Evolutionary conservation across 2,888 invertebrate genomes (phyloP), one percentile per base, ranked within the genome.

Genomic region (Cenopis cana): DNA sequence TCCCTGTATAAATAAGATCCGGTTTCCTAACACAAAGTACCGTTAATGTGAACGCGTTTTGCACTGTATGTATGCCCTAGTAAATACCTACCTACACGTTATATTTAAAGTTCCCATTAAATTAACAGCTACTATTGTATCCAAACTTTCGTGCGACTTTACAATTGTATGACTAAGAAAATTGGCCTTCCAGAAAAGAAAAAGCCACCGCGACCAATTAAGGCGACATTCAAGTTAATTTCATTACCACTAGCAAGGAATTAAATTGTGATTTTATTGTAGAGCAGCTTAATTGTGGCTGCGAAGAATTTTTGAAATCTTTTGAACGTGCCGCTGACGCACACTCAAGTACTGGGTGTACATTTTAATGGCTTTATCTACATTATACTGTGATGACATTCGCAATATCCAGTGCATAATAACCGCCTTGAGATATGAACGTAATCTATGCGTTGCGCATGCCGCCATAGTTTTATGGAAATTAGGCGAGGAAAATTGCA

Each of bases 181-280:
- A 73, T 66, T n/a, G 59, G 59, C 49, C 65, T 41, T 62, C 41
- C 57, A 59, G 14, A 71, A 67, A 70, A 54, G 33, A 61, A 56
- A 67, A 71, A 55, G 55, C 54, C 46, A 41, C 75, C 65, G 64
- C 64, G 71, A 75, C 85, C 89, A 88, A 89, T 89, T 89, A 89
- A 83, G 83, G 81, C 75, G 79, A 84, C 84, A 78, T 85, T 89
- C 79, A 83, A 82, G 85, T 83, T n/a, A 82, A 87, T 85, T 88
- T 88, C 87, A 89, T 89, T 83, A 78, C 78, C 79, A 78, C 78
- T 83, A 84, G 85, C 84, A 87, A 81, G 87, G 80, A 82, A 90
- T 92, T 87, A 91, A 90, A 86, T 81, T 74, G 81, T 80, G 75
- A 85, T 85, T 91, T 93, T 92, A 92, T 86, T 89, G 78, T 85